A percentile compares a stretch with the other conserved stretches of the same genome.
Evolutionary conservation across 1,140 invertebrate species (phyloP).

Genomic region (Octopus sinensis): DNA sequence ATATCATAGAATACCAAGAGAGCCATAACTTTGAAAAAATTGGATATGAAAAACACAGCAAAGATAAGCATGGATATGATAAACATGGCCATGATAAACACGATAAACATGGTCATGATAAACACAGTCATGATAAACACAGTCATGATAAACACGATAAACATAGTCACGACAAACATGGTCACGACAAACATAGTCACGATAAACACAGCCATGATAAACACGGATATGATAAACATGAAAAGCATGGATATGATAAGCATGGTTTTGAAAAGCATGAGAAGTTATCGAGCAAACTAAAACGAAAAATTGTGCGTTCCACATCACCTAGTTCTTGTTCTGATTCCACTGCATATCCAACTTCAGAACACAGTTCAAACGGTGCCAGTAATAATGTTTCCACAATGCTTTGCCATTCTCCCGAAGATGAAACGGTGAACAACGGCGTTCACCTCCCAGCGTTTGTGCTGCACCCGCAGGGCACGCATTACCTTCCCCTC

Average conservation of each 20-base stretch:
- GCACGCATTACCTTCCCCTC: constrained; percentile 86
- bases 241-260: constrained; percentile 11
- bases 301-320: constrained; percentile 23
- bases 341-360: constrained; percentile 52
- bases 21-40: not conserved
- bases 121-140: not conserved
- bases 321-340: constrained; percentile 29
- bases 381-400: constrained; percentile 20
- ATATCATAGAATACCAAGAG: constrained; percentile 17
- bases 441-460: constrained; percentile 65
- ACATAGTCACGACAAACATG: not conserved
- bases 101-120: not conserved
- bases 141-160: no score
- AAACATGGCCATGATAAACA: not conserved
- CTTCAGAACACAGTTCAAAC: constrained; percentile 26
- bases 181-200: not conserved
- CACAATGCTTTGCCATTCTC: constrained; percentile 6
- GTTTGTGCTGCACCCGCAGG: constrained; percentile 78
- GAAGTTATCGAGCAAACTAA: constrained; percentile 18
- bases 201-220: not conserved
- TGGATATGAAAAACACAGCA: not conserved
- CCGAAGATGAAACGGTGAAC: constrained; percentile 50
- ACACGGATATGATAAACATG: not conserved
- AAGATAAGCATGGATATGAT: not conserved
- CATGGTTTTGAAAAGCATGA: constrained; percentile 29